Percentiles rank a stretch among this genome's conserved stretches.
phyloP scores from a whole-genome alignment of 1,140 invertebrate genomes.

The Drosophila oshimai region DNA sequence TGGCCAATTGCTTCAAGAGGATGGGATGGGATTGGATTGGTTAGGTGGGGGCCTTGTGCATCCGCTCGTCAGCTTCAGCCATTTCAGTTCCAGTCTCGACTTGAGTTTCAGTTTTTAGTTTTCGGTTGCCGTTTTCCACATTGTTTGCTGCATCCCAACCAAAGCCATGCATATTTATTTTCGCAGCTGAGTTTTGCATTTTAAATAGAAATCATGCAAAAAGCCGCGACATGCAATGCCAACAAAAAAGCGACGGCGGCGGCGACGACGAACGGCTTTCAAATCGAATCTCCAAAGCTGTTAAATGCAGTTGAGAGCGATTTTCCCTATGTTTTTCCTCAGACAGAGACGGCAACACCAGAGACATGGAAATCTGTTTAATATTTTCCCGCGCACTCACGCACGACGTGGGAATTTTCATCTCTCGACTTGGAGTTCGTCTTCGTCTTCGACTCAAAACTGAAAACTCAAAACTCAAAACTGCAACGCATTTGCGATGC shows the following conservation, averaged over 20 bases:
- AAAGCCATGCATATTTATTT: conserved; percentile 77
- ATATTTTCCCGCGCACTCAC: conserved; percentile 75
- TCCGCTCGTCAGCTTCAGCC: conserved; percentile 75
- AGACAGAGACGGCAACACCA: conserved; percentile 16
- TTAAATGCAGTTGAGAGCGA: conserved; percentile 64
- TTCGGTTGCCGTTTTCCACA: conserved; percentile 53
- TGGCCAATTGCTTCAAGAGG: background rate
- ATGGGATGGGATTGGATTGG: conserved; percentile 1
- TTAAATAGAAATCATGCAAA: conserved; percentile 79
- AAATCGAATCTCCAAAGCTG: conserved; percentile 68
- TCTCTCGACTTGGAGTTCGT: conserved; percentile 21
- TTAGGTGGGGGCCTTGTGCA: conserved; percentile 47
- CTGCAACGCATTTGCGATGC: background rate
- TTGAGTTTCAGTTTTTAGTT: conserved; percentile 38
- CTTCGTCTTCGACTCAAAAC: background rate
- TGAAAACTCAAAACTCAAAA: background rate
- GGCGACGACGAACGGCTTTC: conserved; percentile 69
- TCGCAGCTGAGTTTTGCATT: conserved; percentile 75
- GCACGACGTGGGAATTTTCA: conserved; percentile 78
- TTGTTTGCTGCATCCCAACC: conserved; percentile 57
- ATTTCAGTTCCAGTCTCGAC: conserved; percentile 47
- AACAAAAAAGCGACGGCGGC: conserved; percentile 22
- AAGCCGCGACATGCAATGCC: conserved; percentile 56
- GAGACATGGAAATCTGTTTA: conserved; percentile 58
- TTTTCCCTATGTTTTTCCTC: conserved; percentile 37